Percentiles rank a stretch among this genome's conserved stretches.
These are phyloP conservation scores for Drepana falcataria DNA, from an alignment of 2,888 invertebrate genomes.

Conservation along the genomic window DNA sequence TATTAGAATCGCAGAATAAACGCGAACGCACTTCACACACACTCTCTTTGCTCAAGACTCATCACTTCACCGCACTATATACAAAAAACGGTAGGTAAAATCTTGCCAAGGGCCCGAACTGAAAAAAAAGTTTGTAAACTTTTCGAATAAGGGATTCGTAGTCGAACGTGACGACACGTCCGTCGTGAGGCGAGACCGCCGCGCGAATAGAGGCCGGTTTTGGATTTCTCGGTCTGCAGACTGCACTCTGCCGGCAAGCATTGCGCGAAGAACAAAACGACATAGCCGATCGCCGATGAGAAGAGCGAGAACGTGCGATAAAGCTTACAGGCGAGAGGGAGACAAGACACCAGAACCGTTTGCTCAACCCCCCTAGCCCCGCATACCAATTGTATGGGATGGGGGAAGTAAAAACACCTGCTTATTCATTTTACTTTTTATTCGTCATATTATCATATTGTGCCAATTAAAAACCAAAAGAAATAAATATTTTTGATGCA, in stretches of 20 bases:
- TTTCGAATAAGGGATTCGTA: slow-evolving; percentile 55
- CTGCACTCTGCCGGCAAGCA: slow-evolving; percentile 8
- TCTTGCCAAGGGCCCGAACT: slow-evolving; percentile 45
- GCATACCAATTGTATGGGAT: slow-evolving; percentile 36
- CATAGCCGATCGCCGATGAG: slow-evolving; percentile 33
- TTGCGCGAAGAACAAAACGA: slow-evolving; percentile 44
- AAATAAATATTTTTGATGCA: no score
- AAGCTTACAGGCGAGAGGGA: slow-evolving; percentile 24
- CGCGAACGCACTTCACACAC: slow-evolving; percentile 58
- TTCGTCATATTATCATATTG: no score
- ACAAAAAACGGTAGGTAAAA: slow-evolving; percentile 32
- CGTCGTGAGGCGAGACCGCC: slow-evolving; percentile 50
- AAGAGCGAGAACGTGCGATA: slow-evolving; percentile 48
- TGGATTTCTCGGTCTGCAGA: slow-evolving; percentile 13
- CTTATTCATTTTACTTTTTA: slow-evolving; percentile 26
- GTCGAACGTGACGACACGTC: slow-evolving; percentile 39
- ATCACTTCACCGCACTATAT: slow-evolving; percentile 58
- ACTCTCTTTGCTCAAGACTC: slow-evolving; percentile 31
- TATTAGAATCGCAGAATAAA: slow-evolving; percentile 59
- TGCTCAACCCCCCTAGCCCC: slow-evolving; percentile 37
- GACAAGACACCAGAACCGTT: slow-evolving; percentile 43
- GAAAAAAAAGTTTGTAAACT: slow-evolving; percentile 70
- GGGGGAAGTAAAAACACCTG: slow-evolving; percentile 53
- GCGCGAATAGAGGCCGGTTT: slow-evolving; percentile 44
- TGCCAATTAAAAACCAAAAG: no score